Base-by-base conservation (phyloP, 2,797 vertebrate genomes). In the Threskiornis aethiopicus region DNA sequence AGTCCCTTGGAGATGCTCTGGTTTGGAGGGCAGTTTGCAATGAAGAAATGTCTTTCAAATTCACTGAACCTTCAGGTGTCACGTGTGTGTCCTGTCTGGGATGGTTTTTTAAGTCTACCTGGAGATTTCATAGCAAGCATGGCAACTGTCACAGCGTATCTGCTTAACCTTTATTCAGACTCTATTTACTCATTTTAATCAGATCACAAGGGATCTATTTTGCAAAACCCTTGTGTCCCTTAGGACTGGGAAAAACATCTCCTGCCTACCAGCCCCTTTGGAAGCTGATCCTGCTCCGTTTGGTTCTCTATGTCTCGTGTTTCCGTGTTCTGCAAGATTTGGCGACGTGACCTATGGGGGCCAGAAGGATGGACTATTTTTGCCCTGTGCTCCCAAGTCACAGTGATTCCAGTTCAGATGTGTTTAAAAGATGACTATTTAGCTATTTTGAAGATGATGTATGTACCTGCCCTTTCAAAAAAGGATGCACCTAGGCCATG, bases 271-370 rank as follows among this genome's bases (percentile, higher is more conserved):
- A 78, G 4, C 3, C 6, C n/a, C 11, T 80, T 55, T 31, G 17
- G 47, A 62, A 71, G 10, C 15, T 55, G 20, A 33, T 67, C 61
- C 44, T 67, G 11, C 25, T 87, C 44, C 17, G 3, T 80, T 59
- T 47, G n/a, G 37, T 37, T 57, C 42, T 78, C 69, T 58, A 0
- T 13, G 3, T 46, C 37, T 0, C 0, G 1, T 28, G 4, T 58
- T 86, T 49, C 42, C 73, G 10, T 80, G 5, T 0, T 76, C 28
- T 62, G 22, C 18, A 54, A 61, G 51, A 33, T 70, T 57, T 80
- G 64, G 24, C 61, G 37, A 16, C 1, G 0, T 15, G 47, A 37
- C n/a, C 24, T 37, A 1, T 28, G 16, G 26, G 15, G 5, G 11
- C n/a, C 44, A 33, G 26, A 72, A 49, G 21, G 33, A 24, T 61